phyloP scores from a whole-genome alignment of 2,113 vertebrate species.

The Macquaria ambigua region DNA sequence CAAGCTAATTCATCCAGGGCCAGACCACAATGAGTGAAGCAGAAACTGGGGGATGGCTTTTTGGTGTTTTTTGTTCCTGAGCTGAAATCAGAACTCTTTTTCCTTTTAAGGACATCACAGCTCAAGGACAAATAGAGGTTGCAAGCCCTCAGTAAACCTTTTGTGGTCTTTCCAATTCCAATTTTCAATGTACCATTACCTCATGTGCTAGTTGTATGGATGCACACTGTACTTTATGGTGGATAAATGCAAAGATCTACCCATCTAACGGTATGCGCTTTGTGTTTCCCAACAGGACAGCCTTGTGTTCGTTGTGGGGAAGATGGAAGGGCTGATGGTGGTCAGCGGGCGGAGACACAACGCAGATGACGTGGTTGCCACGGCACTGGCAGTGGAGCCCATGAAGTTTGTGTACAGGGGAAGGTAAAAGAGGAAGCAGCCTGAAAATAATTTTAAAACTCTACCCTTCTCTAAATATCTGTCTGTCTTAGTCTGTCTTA shows the following conservation, averaged over 20 bases:
- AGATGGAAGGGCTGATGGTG: constrained; percentile 94
- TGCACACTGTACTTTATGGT: background rate
- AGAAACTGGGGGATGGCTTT: background rate
- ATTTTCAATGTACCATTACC: background rate
- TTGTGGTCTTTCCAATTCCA: background rate
- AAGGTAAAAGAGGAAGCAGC: constrained; percentile 83
- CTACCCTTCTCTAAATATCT: background rate
- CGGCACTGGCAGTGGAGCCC: constrained; percentile 93
- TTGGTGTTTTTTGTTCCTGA: background rate
- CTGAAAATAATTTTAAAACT: background rate
- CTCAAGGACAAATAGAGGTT: background rate
- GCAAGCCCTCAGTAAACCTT: background rate
- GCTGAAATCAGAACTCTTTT: background rate
- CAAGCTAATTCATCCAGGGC: background rate
- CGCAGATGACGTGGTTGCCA: constrained; percentile 94
- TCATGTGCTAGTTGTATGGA: background rate
- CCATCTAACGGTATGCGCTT: background rate
- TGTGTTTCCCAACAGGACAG: constrained; percentile 85
- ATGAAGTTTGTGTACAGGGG: constrained; percentile 99
- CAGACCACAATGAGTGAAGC: background rate
- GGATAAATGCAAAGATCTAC: background rate
- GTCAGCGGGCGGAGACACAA: constrained; percentile 93
- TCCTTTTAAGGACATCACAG: background rate
- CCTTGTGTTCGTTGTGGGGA: constrained; percentile 93
- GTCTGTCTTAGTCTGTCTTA: background rate